Percentiles rank a stretch among this genome's conserved stretches.
phyloP scores from a whole-genome alignment of 2,797 vertebrate species.

The Glossophaga mutica region DNA sequence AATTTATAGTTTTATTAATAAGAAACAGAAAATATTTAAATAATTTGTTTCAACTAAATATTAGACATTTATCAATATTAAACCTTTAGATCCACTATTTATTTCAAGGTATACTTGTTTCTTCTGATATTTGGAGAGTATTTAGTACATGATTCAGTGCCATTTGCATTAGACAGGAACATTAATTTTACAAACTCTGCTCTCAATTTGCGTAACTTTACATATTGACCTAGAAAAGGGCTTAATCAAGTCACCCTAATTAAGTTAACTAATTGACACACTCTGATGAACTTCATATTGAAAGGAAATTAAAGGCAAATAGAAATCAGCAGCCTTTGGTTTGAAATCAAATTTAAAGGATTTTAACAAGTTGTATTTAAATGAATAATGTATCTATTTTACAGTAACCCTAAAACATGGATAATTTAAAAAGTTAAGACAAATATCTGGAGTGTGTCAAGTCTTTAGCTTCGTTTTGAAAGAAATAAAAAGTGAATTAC shows the following conservation, averaged over 20 bases:
- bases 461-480: conserved; percentile 59
- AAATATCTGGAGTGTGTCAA: conserved; percentile 56
- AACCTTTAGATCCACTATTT: conserved; percentile 75
- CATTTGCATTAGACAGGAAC: conserved; percentile 83
- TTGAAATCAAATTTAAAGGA: conserved; percentile 82
- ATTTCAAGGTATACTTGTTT: conserved; percentile 76
- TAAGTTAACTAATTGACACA: conserved; percentile 92
- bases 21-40: conserved; percentile 70
- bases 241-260: conserved; percentile 93
- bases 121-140: conserved; percentile 73
- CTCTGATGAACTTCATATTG: conserved; percentile 86
- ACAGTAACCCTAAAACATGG: conserved; percentile 61
- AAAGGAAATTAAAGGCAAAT: conserved; percentile 90
- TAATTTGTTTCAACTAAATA: conserved; percentile 70
- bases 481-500: conserved; percentile 4
- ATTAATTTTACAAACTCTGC: conserved; percentile 87
- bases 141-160: conserved; percentile 83
- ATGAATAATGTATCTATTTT: conserved; percentile 70
- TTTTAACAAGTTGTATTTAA: conserved; percentile 77
- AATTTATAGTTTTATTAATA: neutral
- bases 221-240: conserved; percentile 88
- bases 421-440: conserved; percentile 70
- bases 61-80: conserved; percentile 77
- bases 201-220: conserved; percentile 89
- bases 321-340: conserved; percentile 87